Evolutionary conservation across 2,888 invertebrate genomes (phyloP), one percentile per base, ranked within the genome.

Genomic region (Hyposoter dolosus): DNA sequence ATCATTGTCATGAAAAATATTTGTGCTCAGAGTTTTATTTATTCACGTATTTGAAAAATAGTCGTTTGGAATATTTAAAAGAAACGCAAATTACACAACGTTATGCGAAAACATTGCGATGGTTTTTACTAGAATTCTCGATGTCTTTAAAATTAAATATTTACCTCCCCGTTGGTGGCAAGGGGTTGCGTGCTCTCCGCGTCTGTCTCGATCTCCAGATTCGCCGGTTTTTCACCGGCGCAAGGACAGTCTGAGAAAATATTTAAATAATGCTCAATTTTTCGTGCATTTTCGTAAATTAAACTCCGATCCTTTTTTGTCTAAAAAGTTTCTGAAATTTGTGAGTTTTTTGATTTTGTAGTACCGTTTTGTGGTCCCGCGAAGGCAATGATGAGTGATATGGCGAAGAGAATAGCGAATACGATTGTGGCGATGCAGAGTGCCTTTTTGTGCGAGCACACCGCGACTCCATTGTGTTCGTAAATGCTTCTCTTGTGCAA

Each of bases 331-430:
- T 19, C 47, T 47, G 50, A 60, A 72, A 82, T 66, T 32, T 74
- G 17, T 12, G 32, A 28, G n/a, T 53, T 43, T 53, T 53, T 1
- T n/a, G 32, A 12, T 50, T 81, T 40, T 76, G 35, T 28, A 7
- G 74, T 94, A 97, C 98, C 97, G 93, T 97, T 96, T 94, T 97
- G 97, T 82, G 98, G 98, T 89, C 98, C 97, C 78, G 98, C 98
- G 93, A 98, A 98, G 82, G 98, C 98, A 87, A 98, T 97, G 88
- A 98, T 96, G 88, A 98, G 95, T 63, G 98, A 98, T 81, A 98
- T 97, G 90, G 97, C 96, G 93, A 98, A 96, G 91, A 98, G 96
- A 47, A 97, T 96, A 6, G 97, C 96, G 93, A 98, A 96, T 53
- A 98, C 97, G 84, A 97, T 95, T 72, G 97, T 96, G 71, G 98